Evolutionary conservation across 2,797 vertebrate species (phyloP), one percentile per base, ranked within the genome.

Genomic region (Silurus aristotelis): DNA sequence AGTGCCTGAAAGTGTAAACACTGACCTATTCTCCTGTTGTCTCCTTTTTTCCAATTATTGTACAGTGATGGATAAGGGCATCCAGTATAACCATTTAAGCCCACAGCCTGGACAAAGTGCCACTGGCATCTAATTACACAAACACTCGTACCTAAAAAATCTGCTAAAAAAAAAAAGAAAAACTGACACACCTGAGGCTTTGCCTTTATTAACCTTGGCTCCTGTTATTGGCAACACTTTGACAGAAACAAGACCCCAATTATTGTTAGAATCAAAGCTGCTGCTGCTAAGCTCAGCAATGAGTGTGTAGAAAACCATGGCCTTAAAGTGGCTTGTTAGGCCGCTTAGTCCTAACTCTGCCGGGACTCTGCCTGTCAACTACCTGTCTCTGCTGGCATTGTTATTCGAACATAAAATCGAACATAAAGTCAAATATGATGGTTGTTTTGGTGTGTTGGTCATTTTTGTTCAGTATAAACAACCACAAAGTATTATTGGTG

Each of bases 181-280:
- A 38, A 38, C 84, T 80, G 67, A 88, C 66, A 80, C 87, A 86
- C 87, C 88, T 84, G 87, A 89, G 85, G 86, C 88, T 84, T 90
- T 90, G 85, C 87, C 88, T 89, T 90, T 90, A 90, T 91, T 91
- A 92, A 91, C 89, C 89, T 88, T 86, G 83, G 55, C 84, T 86
- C 17, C 27, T 87, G 81, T 87, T 90, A 88, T 90, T 89, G 90
- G 89, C 89, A 90, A 87, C 83, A 84, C 83, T 78, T 86, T 84
- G 87, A 89, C 89, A 89, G 89, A 92, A 89, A 87, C 90, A 90
- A 91, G 92, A 90, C 90, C 87, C 92, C 91, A 92, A 92, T 92
- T 92, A 92, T 87, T 90, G 91, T 84, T 84, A 85, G 89, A 91
- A 92, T 92, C 90, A 92, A 90, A 89, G 88, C 84, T 77, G 85